These are phyloP conservation scores for Anolis carolinensis DNA, from an alignment of 2,113 vertebrate species.

Conservation along the genomic window DNA sequence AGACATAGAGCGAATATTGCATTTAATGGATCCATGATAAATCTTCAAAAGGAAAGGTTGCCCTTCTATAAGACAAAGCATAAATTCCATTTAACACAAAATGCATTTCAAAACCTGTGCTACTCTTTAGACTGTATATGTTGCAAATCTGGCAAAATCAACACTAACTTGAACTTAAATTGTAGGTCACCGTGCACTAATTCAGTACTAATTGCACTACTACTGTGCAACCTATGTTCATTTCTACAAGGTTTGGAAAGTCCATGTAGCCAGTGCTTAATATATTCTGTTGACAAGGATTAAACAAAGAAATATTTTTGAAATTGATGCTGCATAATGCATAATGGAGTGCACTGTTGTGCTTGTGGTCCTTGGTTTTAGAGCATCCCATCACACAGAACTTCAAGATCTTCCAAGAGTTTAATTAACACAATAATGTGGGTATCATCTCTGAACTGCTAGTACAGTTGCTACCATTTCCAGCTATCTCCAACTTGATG, in stretches of 20 bases:
- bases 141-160: background rate
- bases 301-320: background rate
- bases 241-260: background rate
- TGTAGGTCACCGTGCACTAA: too few relatives aligned
- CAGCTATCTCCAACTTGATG: too few relatives aligned
- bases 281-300: background rate
- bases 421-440: background rate
- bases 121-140: background rate
- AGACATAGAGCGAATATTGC: constrained; percentile 67
- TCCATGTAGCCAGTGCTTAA: background rate
- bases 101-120: background rate
- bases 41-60: constrained; percentile 58
- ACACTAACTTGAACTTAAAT: background rate
- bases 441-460: too few relatives aligned
- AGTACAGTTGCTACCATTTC: too few relatives aligned
- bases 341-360: background rate
- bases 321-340: background rate
- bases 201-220: background rate
- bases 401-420: background rate
- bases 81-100: constrained; percentile 13
- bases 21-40: constrained; percentile 64
- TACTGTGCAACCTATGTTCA: background rate
- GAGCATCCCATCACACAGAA: background rate
- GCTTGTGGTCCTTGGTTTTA: background rate
- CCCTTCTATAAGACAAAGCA: constrained; percentile 57